phyloP scores from a whole-genome alignment of 2,888 invertebrate genomes.

The Phyllotreta cruciferae region DNA sequence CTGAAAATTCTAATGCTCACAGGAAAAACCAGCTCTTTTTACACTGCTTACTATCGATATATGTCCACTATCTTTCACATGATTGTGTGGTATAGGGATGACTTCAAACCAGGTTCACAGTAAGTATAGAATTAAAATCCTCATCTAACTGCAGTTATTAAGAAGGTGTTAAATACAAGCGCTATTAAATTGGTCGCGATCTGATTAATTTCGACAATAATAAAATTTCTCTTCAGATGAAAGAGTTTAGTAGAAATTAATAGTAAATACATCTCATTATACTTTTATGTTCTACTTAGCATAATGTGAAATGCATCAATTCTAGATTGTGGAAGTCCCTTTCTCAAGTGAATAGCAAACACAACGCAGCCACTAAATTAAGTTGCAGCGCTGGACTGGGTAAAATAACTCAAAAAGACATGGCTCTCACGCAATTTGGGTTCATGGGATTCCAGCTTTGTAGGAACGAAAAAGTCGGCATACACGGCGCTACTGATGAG shows the following conservation, averaged over 20 bases:
- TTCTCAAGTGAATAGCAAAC: conserved; percentile 70
- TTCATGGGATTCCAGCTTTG: conserved; percentile 80
- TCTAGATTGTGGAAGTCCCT: conserved; percentile 74
- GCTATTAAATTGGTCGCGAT: not conserved
- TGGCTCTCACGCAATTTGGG: conserved; percentile 87
- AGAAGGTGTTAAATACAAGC: not conserved
- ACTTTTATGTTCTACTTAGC: too few species aligned
- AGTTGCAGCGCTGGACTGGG: conserved; percentile 59
- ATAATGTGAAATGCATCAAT: not conserved
- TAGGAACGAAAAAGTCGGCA: conserved; percentile 63
- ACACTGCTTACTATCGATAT: conserved; percentile 78
- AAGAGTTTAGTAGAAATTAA: too few species aligned
- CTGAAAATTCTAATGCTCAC: conserved; percentile 75
- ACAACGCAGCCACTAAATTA: conserved; percentile 68
- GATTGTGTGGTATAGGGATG: conserved; percentile 78
- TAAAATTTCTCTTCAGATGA: not conserved
- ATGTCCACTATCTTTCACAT: conserved; percentile 80
- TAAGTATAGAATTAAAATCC: conserved; percentile 51
- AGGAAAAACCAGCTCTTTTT: conserved; percentile 70
- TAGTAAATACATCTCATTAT: too few species aligned
- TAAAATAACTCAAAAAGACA: conserved; percentile 79
- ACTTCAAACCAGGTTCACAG: conserved; percentile 69
- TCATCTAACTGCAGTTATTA: too few species aligned
- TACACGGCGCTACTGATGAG: conserved; percentile 65
- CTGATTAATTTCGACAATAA: not conserved